Evolutionary conservation across 2,888 invertebrate species (phyloP).

Genomic region (Cataglyphis cursor): DNA sequence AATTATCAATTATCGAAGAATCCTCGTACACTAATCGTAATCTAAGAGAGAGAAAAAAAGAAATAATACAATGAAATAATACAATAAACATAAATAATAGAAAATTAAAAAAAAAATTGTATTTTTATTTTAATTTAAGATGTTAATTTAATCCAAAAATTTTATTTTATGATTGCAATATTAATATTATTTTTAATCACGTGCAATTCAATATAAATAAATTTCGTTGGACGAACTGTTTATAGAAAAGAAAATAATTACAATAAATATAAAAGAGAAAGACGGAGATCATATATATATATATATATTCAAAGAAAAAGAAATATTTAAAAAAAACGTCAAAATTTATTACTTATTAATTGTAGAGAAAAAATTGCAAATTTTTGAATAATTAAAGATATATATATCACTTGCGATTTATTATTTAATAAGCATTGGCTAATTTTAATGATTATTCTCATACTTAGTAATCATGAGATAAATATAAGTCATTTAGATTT

Average conservation of each 20-base stretch:
- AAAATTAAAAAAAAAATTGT: not conserved
- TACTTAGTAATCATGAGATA: constrained; percentile 5
- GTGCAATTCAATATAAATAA: not conserved
- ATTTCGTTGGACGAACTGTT: not conserved
- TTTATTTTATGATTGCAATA: not conserved
- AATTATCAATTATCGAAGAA: not conserved
- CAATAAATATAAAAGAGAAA: not conserved
- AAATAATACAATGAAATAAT: not conserved
- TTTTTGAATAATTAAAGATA: not conserved
- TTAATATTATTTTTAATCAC: not conserved
- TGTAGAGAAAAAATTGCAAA: not conserved
- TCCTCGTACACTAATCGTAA: not conserved
- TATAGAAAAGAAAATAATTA: not conserved
- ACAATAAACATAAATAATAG: not conserved
- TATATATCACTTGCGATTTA: not conserved
- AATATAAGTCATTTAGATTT: constrained; percentile 1
- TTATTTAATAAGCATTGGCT: not conserved
- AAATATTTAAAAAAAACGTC: not conserved
- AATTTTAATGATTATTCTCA: not conserved
- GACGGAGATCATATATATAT: not conserved
- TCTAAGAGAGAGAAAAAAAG: not conserved
- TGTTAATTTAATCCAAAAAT: not conserved
- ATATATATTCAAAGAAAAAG: not conserved
- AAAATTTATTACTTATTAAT: not conserved
- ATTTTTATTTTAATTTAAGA: not conserved